A percentile compares a stretch with the other conserved stretches of the same genome.
Conservation (phyloP, 2,113 vertebrate genomes). For the Apaloderma vittatum region DNA sequence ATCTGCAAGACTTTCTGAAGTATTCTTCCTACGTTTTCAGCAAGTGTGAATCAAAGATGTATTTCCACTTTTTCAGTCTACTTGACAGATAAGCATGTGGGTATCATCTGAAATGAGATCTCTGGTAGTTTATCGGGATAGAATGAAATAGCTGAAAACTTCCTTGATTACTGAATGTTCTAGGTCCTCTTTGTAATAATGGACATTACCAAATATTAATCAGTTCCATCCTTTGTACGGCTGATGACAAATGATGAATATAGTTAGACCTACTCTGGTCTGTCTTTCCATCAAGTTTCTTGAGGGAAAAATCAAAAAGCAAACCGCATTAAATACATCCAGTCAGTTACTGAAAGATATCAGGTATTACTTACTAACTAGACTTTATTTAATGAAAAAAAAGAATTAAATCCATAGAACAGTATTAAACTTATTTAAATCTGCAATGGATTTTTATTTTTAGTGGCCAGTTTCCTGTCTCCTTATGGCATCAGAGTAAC, state of each 20-base stretch:
- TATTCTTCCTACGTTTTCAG: background rate
- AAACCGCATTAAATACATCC: background rate
- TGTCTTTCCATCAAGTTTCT: background rate
- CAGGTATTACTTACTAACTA: background rate
- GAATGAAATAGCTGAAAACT: background rate
- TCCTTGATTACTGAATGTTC: background rate
- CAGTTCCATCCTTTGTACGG: background rate
- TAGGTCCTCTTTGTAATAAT: background rate
- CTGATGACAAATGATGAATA: background rate
- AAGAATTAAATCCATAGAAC: background rate
- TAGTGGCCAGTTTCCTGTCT: background rate
- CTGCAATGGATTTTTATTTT: background rate
- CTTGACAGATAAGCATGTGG: fast-evolving
- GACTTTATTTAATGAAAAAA: background rate
- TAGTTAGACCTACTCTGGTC: background rate
- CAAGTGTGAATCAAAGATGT: background rate
- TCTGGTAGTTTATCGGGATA: background rate
- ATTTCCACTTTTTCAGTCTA: background rate
- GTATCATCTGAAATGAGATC: background rate
- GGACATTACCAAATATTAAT: background rate
- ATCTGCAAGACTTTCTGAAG: background rate
- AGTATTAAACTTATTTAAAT: background rate
- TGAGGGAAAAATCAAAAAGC: background rate
- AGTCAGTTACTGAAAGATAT: background rate
- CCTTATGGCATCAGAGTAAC: background rate